Evolutionary conservation across 2,797 vertebrate species (phyloP), one percentile per base, ranked within the genome.

Genomic region (Melanotaenia boesemani): DNA sequence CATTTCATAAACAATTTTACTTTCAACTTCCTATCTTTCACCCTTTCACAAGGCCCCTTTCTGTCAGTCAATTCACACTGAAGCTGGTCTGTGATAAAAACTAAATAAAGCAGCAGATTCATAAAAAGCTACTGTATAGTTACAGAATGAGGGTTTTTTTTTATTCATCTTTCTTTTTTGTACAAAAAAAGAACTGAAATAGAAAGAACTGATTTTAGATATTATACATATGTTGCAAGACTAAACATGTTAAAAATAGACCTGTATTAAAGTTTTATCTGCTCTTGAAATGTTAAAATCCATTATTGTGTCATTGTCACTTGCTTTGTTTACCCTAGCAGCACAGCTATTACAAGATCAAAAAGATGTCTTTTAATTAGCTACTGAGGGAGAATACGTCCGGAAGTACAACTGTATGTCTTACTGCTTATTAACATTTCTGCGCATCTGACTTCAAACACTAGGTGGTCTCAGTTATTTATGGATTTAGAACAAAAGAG

Each of bases 331-430:
- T 89, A 88, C 77, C 76, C 87, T 81, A 86, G 85, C 85, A 93
- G 87, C 88, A 89, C 61, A 41, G 82, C 85, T 92, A 90, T 92
- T 88, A 89, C 81, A 65, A 92, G 90, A 93, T 93, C 91, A 92
- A 91, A 93, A 91, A 87, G 61, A 88, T 83, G 80, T 85, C 74
- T 91, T 88, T 90, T 91, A 93, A 93, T 93, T 92, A 92, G 89
- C 84, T 91, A 84, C 89, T 85, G 76, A 84, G 90, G 88, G 90
- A 92, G 83, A 79, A 76, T 81, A 86, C 81, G 83, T 85, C 81
- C 70, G 67, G 81, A 90, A 86, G 86, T 89, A 82, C 72, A 74
- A 82, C 76, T 81, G 77, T 83, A 86, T 77, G 75, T 80, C 85
- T 86, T 85, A 81, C 73, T 61, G 67, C 80, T 90, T 86, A 91